Conservation (phyloP, 1,140 invertebrate genomes). For the Bombyx mandarina region DNA sequence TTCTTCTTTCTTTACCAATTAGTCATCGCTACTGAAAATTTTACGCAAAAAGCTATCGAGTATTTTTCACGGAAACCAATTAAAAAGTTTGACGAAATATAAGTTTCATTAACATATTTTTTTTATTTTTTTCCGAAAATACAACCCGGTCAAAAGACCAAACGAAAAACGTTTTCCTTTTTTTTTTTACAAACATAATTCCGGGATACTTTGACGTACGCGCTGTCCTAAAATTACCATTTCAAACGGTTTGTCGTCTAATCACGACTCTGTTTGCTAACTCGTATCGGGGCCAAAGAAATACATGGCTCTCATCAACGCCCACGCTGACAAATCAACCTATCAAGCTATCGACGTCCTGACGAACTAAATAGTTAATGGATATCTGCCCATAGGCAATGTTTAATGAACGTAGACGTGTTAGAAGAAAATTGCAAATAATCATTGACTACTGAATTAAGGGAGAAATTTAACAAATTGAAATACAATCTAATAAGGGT, state of each 20-base stretch:
- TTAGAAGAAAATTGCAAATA: background rate
- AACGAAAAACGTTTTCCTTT: no score
- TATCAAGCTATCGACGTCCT: slow-evolving; percentile 1
- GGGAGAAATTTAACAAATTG: background rate
- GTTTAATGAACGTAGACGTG: background rate
- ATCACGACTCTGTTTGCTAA: background rate
- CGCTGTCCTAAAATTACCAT: slow-evolving; percentile 11
- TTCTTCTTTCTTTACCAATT: no score
- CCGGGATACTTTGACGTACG: slow-evolving; percentile 4
- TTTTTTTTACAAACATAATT: no score
- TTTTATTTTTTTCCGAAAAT: no score
- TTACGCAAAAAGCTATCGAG: no score
- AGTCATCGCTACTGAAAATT: no score
- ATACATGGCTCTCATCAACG: slow-evolving; percentile 4
- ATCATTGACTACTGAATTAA: background rate
- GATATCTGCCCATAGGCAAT: background rate
- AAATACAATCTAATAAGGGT: no score
- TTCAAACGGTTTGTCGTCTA: slow-evolving; percentile 9
- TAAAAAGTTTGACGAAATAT: no score
- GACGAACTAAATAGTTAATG: slow-evolving; percentile 8
- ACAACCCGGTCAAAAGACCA: no score
- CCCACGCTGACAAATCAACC: slow-evolving; percentile 5
- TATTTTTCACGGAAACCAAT: no score
- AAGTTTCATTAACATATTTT: no score
- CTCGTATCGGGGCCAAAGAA: slow-evolving; percentile 7